Evolutionary conservation across 2,888 invertebrate species (phyloP).

Genomic region (Polylopha cassiicola): DNA sequence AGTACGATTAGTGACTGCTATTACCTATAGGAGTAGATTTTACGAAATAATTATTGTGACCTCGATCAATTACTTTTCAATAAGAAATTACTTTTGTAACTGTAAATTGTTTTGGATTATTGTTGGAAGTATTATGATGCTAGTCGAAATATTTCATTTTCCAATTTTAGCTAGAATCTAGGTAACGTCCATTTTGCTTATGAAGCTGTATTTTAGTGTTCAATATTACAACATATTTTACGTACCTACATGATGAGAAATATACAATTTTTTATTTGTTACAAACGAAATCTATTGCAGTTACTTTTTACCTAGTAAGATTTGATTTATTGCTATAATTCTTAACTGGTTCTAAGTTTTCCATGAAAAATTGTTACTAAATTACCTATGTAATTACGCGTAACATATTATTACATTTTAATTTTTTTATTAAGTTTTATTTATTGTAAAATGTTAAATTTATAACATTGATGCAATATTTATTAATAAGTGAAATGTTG

Average conservation of each 20-base stretch:
- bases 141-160: slow-evolving; percentile 56
- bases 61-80: slow-evolving; percentile 22
- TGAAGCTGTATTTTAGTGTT: slow-evolving; percentile 44
- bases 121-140: slow-evolving; percentile 69
- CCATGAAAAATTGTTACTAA: too few species aligned
- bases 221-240: slow-evolving; percentile 1
- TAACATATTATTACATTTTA: too few species aligned
- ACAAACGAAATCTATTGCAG: too few species aligned
- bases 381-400: too few species aligned
- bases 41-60: slow-evolving; percentile 16
- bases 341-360: too few species aligned
- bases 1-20: slow-evolving; percentile 6
- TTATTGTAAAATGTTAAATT: too few species aligned
- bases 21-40: slow-evolving; percentile 15
- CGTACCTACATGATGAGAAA: neutral
- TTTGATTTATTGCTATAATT: too few species aligned
- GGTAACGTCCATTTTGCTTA: slow-evolving; percentile 60
- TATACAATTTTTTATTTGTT: slow-evolving; percentile 1
- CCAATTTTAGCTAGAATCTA: slow-evolving; percentile 25
- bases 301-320: too few species aligned
- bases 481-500: neutral
- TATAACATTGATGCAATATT: neutral
- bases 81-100: slow-evolving; percentile 18
- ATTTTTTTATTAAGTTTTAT: too few species aligned
- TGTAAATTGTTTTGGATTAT: slow-evolving; percentile 24